A percentile compares a stretch with the other conserved stretches of the same genome.
Evolutionary conservation across 2,888 invertebrate genomes (phyloP).

Genomic region (Ecdyonurus torrentis): DNA sequence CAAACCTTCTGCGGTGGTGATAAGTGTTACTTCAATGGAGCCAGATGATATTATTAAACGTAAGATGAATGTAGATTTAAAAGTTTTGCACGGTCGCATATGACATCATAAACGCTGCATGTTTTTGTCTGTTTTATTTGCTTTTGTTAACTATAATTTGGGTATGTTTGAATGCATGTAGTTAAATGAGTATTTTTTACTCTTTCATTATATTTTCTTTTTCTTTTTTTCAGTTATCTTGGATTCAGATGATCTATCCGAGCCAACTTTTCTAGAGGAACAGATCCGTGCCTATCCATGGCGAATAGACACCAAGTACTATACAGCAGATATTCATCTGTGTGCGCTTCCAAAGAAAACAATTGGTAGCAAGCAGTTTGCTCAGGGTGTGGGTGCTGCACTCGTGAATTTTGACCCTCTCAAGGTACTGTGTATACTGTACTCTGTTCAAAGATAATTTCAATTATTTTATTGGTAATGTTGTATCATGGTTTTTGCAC

Average conservation of each 20-base stretch:
- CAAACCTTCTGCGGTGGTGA: conserved; percentile 14
- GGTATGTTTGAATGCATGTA: conserved; percentile 12
- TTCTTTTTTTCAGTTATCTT: conserved; percentile 14
- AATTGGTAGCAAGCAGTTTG: conserved; percentile 29
- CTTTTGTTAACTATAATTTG: background rate
- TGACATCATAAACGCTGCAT: background rate
- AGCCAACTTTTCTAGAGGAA: conserved; percentile 19
- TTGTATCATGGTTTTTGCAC: too few relatives aligned
- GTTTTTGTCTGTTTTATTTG: background rate
- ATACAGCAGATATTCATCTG: conserved; percentile 41
- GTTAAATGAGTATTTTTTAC: conserved; percentile 2
- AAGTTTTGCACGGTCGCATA: too few relatives aligned
- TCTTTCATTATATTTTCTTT: background rate
- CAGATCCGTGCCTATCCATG: conserved; percentile 29
- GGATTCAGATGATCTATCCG: conserved; percentile 16
- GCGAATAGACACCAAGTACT: conserved; percentile 55
- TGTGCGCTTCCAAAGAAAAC: conserved; percentile 32
- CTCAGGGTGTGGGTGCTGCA: conserved; percentile 38
- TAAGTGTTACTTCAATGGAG: conserved; percentile 13
- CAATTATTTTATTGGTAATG: too few relatives aligned
- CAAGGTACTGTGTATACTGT: too few relatives aligned
- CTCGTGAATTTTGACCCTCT: conserved; percentile 43
- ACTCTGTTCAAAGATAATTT: too few relatives aligned
- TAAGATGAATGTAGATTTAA: conserved; percentile 10
- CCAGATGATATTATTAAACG: conserved; percentile 18